A percentile compares a stretch with the other conserved stretches of the same genome.
Evolutionary conservation across 2,797 vertebrate species (phyloP).

Genomic region (Corythornis leucogaster): DNA sequence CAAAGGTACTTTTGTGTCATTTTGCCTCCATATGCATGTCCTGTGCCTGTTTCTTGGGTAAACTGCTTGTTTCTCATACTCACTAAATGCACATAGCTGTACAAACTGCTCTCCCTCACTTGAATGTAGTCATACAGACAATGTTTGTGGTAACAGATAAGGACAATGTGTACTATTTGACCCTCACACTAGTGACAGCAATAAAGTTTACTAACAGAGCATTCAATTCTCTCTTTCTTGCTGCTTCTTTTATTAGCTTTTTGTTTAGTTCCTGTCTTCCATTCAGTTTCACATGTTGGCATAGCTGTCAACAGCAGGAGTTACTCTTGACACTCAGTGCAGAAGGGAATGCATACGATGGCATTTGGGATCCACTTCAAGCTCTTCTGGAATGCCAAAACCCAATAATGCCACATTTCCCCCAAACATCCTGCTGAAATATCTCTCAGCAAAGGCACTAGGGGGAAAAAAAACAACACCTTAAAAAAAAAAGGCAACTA

Average conservation of each 20-base stretch:
- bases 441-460: background rate
- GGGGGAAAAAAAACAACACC: background rate
- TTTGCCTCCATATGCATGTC: background rate
- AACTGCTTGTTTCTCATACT: background rate
- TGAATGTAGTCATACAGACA: background rate
- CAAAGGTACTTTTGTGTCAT: background rate
- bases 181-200: background rate
- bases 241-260: background rate
- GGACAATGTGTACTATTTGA: background rate
- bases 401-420: background rate
- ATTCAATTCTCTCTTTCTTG: background rate
- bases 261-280: slow-evolving; percentile 14
- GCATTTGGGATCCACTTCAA: background rate
- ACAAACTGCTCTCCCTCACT: background rate
- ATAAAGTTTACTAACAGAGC: background rate
- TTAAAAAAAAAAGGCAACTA: background rate
- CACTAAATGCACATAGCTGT: background rate
- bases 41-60: background rate
- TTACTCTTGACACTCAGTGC: background rate
- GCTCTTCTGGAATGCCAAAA: background rate
- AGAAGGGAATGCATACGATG: background rate
- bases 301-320: background rate
- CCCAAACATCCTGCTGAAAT: background rate
- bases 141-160: background rate
- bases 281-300: background rate